Base-by-base conservation (phyloP, 2,113 vertebrate genomes). In the Neodon shergylaensis region DNA sequence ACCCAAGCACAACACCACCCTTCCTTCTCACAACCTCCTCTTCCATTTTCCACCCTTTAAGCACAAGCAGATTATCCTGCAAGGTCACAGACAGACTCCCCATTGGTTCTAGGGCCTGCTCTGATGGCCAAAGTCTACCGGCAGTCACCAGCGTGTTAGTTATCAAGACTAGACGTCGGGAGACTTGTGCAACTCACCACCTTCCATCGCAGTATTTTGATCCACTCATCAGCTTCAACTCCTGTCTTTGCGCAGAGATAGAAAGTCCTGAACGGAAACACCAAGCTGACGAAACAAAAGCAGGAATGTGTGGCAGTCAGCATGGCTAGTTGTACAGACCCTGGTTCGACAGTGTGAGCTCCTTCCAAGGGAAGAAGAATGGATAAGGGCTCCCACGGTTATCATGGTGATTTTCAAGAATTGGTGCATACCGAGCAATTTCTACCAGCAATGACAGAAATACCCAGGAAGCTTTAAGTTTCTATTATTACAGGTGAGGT, bases 191-290 rank as follows among this genome's bases (percentile, higher is more conserved):
- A 81, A 95, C 99, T 99, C 97, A 99, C 99, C 99, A 99, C 88
- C 93, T 99, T 99, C 99, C 99, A 99, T 49, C 99, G 98, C 86
- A 99, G 93, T 93, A 99, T 99, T 97, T 99, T 99, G 95, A 99
- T 99, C 99, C 99, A 99, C 94, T 99, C 99, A 0, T 99, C 99
- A 8, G 99, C 99, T 97, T 99, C 99, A 94, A 99, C 99, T 5
- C 99, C 99, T 0, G 99, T 99, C 98, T 99, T 99, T 12, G 99
- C 99, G 17, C 99, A 99, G 54, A 99, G 97, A 97, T 99, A 99
- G 98, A 99, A 99, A 0, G 99, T 99, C 94, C 99, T 98, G 94
- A 99, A 98, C 3, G 99, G 99, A 98, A 99, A 99, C 96, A 99
- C 99, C 95, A 99, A 97, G 96, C 99, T 99, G 98, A 42, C 87